These are phyloP conservation scores for Dichetophora obliterata DNA, from an alignment of 2,888 invertebrate species.

Conservation along the genomic window DNA sequence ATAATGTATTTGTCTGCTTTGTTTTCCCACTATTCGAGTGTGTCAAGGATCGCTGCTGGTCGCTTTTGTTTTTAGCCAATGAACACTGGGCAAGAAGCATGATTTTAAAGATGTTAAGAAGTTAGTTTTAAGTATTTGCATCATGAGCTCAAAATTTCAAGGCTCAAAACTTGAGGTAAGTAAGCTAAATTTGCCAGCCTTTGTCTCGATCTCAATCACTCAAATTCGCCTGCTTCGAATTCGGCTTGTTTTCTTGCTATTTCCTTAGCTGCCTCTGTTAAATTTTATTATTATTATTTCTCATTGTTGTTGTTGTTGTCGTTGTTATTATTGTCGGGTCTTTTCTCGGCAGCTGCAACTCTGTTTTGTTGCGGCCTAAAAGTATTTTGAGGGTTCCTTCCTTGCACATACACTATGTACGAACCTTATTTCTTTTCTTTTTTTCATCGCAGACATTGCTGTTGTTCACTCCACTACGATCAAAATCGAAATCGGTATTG, in stretches of 20 bases:
- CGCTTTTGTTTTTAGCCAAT: neutral
- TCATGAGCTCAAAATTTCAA: no score
- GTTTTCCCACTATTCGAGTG: no score
- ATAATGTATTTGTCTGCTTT: no score
- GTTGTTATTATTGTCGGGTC: constrained; percentile 3
- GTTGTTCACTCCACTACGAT: neutral
- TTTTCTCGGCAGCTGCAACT: constrained; percentile 42
- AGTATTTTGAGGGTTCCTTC: constrained; percentile 25
- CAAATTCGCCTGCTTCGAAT: neutral
- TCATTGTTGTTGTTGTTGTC: constrained; percentile 6
- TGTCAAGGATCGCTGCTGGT: neutral
- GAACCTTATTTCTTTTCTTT: neutral
- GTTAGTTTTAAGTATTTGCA: neutral
- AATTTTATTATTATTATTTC: constrained; percentile 13
- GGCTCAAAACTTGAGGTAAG: no score
- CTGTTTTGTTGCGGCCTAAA: constrained; percentile 26
- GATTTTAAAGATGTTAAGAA: neutral
- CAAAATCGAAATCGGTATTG: constrained; percentile 15
- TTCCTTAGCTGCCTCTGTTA: constrained; percentile 2
- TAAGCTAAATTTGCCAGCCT: neutral
- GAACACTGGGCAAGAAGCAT: no score
- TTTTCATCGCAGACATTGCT: neutral
- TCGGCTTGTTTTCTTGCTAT: constrained; percentile 1
- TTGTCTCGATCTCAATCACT: neutral
- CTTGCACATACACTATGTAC: neutral